Evolutionary conservation across 2,113 vertebrate species (phyloP), one percentile per base, ranked within the genome.

Genomic region (Cathartes aura): DNA sequence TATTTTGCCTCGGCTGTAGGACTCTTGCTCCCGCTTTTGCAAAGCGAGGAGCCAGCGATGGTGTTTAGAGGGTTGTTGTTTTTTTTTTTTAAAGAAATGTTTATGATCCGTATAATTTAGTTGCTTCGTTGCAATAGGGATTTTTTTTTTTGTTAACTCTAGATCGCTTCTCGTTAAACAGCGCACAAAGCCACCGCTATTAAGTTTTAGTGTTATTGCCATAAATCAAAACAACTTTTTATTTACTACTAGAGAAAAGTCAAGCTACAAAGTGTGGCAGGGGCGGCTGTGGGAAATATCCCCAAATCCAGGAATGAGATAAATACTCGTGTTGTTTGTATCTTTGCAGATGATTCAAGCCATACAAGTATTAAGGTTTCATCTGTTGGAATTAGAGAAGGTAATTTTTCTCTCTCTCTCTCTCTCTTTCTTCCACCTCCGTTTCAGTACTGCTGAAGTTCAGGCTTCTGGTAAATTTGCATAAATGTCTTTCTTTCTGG

Each of bases 291-390:
- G 95, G 92, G 94, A 90, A 90, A 73, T 97, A 92, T 89, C 96
- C 95, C 75, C 89, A 95, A 96, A 93, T 91, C 93, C 89, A 93
- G 80, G 89, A 90, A 64, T 78, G 95, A 95, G 94, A 92, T 93
- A 95, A 96, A 97, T 95, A 87, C 97, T 97, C 72, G 55, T 98
- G 95, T 98, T 98, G 98, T 98, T 98, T 98, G 90, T 98, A 95
- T 99, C 97, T 99, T 99, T 99, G 97, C 99, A 99, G 99, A 99
- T 99, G 99, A 99, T 99, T 97, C 99, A 99, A 99, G 99, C 99
- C 98, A 99, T 99, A 99, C 99, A 99, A 99, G 99, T 99, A 99
- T 99, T 99, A 99, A 99, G 99, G 98, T 99, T 99, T 99, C 99
- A 99, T 99, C 99, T 99, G 97, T 98, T 99, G 99, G 99, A 99